Evolutionary conservation across 2,797 vertebrate species (phyloP), one percentile per base, ranked within the genome.

Genomic region (Acanthornis magna): DNA sequence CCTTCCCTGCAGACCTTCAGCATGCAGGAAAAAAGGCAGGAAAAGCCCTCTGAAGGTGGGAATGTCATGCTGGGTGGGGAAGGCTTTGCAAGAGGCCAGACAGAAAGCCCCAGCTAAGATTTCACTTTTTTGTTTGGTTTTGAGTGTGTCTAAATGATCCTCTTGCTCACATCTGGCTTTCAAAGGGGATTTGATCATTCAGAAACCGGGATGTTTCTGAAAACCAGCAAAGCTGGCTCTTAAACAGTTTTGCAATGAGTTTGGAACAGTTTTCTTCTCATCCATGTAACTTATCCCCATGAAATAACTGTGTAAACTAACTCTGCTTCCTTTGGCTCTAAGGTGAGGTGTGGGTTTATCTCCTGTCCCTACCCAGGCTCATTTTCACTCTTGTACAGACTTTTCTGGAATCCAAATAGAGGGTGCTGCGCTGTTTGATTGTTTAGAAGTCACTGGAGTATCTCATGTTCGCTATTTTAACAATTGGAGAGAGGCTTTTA

Each of bases 401-500:
- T 74, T 65, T 47, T 80, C 83, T 75, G 67, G 86, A 86, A 84
- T 62, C 50, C 38, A 65, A 83, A 48, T 17, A 58, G 87, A 94
- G 71, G 83, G 89, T 91, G 34, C 71, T 50, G 32, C 57, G 74
- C 55, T 68, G 34, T 95, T 89, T 86, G 95, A 93, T 95, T 93
- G 95, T 85, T 95, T 95, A 96, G 94, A 92, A 96, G 89, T 91
- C 95, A 73, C 92, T 74, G 67, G 94, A 95, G 95, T 96, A 79
- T 82, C 95, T 84, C 62, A 47, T 45, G 89, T 95, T 97, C 74
- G 17, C 94, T 93, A 77, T 93, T 95, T 94, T 96, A 97, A 97
- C 95, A 96, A 94, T 91, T 93, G 95, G 83, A 96, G 91, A 92
- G 94, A 79, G 92, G 83, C 30, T 93, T 96, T 96, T 94, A 95